These are phyloP conservation scores for Oxygymnocypris stewartii DNA, from an alignment of 2,113 vertebrate genomes.

Conservation along the genomic window DNA sequence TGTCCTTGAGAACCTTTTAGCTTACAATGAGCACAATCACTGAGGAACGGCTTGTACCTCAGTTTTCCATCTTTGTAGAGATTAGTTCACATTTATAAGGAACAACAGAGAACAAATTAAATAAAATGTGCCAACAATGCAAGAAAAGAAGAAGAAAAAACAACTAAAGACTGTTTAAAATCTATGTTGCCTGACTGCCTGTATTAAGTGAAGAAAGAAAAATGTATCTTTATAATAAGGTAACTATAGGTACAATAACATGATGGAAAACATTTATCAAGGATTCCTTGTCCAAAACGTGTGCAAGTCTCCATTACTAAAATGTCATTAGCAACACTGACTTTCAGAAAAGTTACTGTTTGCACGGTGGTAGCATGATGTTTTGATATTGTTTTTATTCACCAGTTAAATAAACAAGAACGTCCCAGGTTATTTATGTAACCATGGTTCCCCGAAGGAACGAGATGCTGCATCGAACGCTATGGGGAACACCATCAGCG, in stretches of 20 bases:
- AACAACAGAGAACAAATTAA: neutral
- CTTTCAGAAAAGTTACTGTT: neutral
- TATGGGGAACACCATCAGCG: no score
- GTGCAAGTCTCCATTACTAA: neutral
- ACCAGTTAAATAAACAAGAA: neutral
- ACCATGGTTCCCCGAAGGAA: no score
- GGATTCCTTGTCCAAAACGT: neutral
- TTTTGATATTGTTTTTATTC: neutral
- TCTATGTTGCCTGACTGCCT: neutral
- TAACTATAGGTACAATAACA: neutral
- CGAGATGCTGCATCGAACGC: no score
- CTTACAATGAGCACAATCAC: neutral
- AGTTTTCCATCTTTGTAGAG: neutral
- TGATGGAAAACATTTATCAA: neutral
- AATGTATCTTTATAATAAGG: neutral
- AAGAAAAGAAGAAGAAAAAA: neutral
- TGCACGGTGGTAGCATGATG: neutral
- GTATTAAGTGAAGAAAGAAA: neutral
- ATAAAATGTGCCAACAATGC: neutral
- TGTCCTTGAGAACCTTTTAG: conserved; percentile 25
- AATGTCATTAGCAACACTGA: neutral
- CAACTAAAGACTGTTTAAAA: neutral
- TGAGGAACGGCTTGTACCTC: neutral
- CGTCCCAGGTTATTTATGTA: no score
- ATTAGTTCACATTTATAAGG: conserved; percentile 7